These are phyloP conservation scores for Eupleurogrammus muticus DNA, from an alignment of 2,797 vertebrate genomes.

Conservation along the genomic window DNA sequence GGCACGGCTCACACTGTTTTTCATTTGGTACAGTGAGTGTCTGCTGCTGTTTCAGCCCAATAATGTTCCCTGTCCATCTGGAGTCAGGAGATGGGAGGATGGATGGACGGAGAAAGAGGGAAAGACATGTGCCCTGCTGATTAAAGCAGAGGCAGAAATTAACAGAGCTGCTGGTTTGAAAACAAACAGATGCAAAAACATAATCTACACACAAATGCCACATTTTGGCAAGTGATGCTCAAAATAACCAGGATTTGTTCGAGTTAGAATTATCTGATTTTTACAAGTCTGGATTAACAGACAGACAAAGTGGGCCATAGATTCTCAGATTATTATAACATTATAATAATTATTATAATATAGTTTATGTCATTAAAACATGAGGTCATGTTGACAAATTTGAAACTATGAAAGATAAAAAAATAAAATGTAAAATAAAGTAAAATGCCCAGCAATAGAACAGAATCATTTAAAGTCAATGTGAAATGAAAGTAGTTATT, in stretches of 20 bases:
- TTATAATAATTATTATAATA: no score
- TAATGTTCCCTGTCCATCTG: slow-evolving; percentile 54
- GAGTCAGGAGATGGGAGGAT: slow-evolving; percentile 34
- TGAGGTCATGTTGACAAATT: no score
- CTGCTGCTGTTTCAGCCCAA: slow-evolving; percentile 49
- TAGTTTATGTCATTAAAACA: no score
- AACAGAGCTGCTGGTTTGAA: slow-evolving; percentile 26
- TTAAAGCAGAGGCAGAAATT: slow-evolving; percentile 23
- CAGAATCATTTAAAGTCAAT: no score
- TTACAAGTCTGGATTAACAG: not conserved
- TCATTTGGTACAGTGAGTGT: slow-evolving; percentile 46
- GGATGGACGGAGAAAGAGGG: not conserved
- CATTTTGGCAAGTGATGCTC: no score
- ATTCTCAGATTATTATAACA: no score
- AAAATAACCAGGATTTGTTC: not conserved
- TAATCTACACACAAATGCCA: not conserved
- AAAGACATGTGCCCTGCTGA: not conserved
- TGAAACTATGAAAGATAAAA: no score
- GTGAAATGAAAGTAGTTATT: no score
- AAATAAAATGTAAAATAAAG: no score
- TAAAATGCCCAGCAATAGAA: no score
- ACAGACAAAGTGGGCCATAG: not conserved
- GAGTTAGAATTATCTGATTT: not conserved
- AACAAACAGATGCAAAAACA: slow-evolving; percentile 27
- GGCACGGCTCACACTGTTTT: slow-evolving; percentile 46